Percentiles rank a stretch among this genome's conserved stretches.
phyloP scores from a whole-genome alignment of 2,888 invertebrate species.

The Xiphydria camelus region DNA sequence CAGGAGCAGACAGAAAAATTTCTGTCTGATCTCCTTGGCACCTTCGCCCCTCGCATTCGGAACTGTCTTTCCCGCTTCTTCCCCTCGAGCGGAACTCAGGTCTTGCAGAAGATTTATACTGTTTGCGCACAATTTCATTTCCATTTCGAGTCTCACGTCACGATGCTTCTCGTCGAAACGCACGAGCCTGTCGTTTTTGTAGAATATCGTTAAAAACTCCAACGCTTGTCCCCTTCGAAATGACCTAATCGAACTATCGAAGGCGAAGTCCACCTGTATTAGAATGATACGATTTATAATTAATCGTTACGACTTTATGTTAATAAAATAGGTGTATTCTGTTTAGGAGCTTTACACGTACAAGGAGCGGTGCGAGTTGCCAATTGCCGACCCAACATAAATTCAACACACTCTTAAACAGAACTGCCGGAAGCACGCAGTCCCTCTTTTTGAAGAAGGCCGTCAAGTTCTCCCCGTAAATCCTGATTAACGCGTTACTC shows the following conservation, averaged over 20 bases:
- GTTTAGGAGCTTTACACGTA: conserved; percentile 35
- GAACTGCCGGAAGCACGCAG: conserved; percentile 66
- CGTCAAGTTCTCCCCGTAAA: conserved; percentile 62
- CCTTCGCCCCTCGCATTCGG: conserved; percentile 17
- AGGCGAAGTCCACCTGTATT: conserved; percentile 60
- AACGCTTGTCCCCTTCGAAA: conserved; percentile 71
- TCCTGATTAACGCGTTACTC: conserved; percentile 56
- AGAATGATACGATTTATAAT: background rate
- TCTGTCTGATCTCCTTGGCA: conserved; percentile 60
- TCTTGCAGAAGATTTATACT: conserved; percentile 56
- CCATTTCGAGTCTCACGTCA: conserved; percentile 56
- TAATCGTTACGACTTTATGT: background rate
- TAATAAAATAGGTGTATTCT: conserved; percentile 1
- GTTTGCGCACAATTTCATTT: conserved; percentile 59
- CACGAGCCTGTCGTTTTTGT: conserved; percentile 63
- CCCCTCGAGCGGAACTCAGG: conserved; percentile 43
- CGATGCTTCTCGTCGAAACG: conserved; percentile 54
- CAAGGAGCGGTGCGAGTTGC: conserved; percentile 63
- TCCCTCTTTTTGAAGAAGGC: conserved; percentile 68
- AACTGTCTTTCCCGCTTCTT: conserved; percentile 40
- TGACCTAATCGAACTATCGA: conserved; percentile 65
- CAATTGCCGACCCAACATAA: conserved; percentile 69
- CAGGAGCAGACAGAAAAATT: conserved; percentile 63
- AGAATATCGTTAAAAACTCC: conserved; percentile 69
- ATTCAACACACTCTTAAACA: conserved; percentile 69